Base-by-base conservation (phyloP, 2,797 vertebrate genomes). In the Eutrigla gurnardus region DNA sequence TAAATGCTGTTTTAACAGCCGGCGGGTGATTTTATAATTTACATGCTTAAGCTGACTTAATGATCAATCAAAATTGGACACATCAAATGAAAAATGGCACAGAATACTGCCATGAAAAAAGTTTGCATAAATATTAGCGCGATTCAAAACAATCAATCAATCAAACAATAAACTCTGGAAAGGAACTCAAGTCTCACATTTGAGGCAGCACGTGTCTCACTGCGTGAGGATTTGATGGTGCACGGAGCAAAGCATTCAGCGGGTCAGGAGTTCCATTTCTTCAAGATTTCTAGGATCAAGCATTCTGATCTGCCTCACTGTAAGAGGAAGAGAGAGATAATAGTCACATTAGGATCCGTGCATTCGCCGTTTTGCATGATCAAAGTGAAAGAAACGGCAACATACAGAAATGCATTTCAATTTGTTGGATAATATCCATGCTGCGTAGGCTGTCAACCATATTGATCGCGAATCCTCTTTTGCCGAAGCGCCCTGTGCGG, bases 391-490 rank as follows among this genome's bases (percentile, higher is more conserved):
- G 55, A 35, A 62, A 25, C 25, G 1, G 6, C 1, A 32, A 94
- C 95, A 0, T 95, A 98, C 97, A 95, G 91, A 99, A 99, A 78
- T 98, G 97, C 64, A 93, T 93, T 92, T 99, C 96, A 67, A 98
- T 98, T 15, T 96, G 94, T 63, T 92, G 91, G 70, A 99, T 95
- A 9, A 98, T 95, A 12, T 93, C 95, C 96, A 98, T 96, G 94
- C 95, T 96, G 89, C 91, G 91, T 69, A 95, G 86, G 91, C 96
- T 95, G 93, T 99, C 97, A 11, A 99, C 96, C 96, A 98, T 96
- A 78, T 97, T 99, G 59, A 98, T 92, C 0, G 97, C 97, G 70
- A 98, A 95, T 0, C 97, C 97, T 53, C 96, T 92, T 71, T 96
- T 96, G 84, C 98, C 97, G 0, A 98, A 99, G 67, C 97, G 96